Evolutionary conservation across 2,113 vertebrate species (phyloP), one percentile per base, ranked within the genome.

Genomic region (Hydrochoerus hydrochaeris): DNA sequence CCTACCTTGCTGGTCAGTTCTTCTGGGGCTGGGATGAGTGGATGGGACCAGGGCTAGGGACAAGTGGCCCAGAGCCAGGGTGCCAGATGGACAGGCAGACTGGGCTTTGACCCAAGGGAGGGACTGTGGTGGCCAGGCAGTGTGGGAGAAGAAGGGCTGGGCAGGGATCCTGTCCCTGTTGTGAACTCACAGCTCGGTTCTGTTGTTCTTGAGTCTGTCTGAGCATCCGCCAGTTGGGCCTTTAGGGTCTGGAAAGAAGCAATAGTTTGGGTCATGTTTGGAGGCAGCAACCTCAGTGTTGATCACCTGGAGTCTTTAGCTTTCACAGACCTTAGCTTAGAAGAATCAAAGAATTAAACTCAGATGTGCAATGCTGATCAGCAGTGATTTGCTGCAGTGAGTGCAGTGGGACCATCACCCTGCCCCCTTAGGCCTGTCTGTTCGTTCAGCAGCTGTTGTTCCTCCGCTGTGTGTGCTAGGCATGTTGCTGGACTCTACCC

Each of bases 41-140:
- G 58, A 82, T 81, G 0, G 10, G 62, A 75, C 85, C 85, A 44
- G 35, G 67, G 77, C 54, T 9, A 67, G 57, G 75, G 67, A 77
- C 32, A 46, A 58, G 92, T 67, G 58, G 60, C 89, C 52, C 10
- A 44, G 91, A 91, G 97, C 97, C 97, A 97, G 94, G 54, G 82
- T 95, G 95, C 87, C 96, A 98, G 97, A 98, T 95, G 96, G 96
- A 54, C 41, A 85, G 90, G 69, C 84, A 95, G 91, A 80, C 89
- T 89, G 97, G 95, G 87, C 57, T 82, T 80, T 60, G 58, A 71
- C 85, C 85, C 0, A 12, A 92, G 88, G 91, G 91, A 92, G 60
- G 54, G 58, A 73, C 78, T 0, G 0, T 57, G 65, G 69, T 81
- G 63, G 60, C 86, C 86, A 58, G 41, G 80, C 4, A 0, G 19